Evolutionary conservation across 2,797 vertebrate genomes (phyloP).

Genomic region (Megaceryle alcyon): DNA sequence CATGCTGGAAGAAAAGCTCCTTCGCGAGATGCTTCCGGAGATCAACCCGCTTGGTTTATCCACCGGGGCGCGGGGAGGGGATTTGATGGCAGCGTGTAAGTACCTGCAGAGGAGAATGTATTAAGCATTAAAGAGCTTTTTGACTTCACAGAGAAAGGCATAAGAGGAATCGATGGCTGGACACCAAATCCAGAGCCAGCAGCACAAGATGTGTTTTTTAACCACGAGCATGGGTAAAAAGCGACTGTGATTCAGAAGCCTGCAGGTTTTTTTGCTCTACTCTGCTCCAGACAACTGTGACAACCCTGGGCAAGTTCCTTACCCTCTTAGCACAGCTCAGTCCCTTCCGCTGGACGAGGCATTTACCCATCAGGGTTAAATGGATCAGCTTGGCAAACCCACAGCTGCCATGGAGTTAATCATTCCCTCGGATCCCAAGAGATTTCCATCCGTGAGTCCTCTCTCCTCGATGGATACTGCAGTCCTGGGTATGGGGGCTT

Average conservation of each 20-base stretch:
- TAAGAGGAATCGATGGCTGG: neutral
- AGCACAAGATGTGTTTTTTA: neutral
- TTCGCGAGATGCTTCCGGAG: accelerated
- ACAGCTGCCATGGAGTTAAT: neutral
- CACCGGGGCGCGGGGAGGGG: accelerated
- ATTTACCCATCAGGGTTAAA: neutral
- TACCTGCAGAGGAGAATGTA: neutral
- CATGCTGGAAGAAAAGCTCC: neutral
- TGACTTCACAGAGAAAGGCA: neutral
- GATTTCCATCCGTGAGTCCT: accelerated
- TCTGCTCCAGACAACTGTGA: neutral
- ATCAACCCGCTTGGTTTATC: neutral
- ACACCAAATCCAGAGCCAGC: neutral
- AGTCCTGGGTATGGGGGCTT: neutral
- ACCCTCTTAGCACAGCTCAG: neutral
- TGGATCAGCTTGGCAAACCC: neutral
- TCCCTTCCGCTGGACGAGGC: accelerated
- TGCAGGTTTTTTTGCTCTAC: neutral
- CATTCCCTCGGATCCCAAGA: neutral
- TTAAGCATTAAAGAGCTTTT: neutral
- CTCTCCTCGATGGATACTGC: accelerated
- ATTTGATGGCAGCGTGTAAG: accelerated
- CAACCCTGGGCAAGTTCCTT: neutral
- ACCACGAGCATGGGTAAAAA: accelerated
- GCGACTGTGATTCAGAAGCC: accelerated